A percentile compares a stretch with the other conserved stretches of the same genome.
Evolutionary conservation across 2,888 invertebrate species (phyloP).

Genomic region (Coleophora flavipennella): DNA sequence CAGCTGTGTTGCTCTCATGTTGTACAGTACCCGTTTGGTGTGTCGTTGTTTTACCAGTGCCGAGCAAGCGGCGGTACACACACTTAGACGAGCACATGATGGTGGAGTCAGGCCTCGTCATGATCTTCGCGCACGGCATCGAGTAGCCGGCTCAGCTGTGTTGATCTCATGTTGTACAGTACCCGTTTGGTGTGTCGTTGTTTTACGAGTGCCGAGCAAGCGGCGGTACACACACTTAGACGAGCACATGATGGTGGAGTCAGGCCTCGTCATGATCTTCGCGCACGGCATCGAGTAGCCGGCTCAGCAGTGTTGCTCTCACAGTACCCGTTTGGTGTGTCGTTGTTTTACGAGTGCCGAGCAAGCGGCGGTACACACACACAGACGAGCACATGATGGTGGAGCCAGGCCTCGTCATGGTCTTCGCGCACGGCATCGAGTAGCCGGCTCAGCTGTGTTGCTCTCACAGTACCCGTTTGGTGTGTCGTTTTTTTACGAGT

Average conservation of each 20-base stretch:
- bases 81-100: constrained; percentile 98
- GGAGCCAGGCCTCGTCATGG: constrained; percentile 97
- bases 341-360: too few species aligned
- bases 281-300: constrained; percentile 93
- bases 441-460: too few species aligned
- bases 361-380: too few species aligned
- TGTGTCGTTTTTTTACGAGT: too few species aligned
- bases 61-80: too few species aligned
- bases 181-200: too few species aligned
- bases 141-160: constrained; percentile 61
- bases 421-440: constrained; percentile 97
- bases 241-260: constrained; percentile 96
- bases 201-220: too few species aligned
- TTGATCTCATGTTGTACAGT: constrained; percentile 1
- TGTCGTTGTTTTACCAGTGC: too few species aligned
- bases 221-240: constrained; percentile 95
- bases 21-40: too few species aligned
- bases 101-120: constrained; percentile 95
- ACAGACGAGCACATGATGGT: constrained; percentile 97
- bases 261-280: constrained; percentile 98
- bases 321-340: too few species aligned
- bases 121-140: constrained; percentile 99
- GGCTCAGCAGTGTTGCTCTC: too few species aligned
- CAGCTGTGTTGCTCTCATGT: background rate
- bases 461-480: too few species aligned